Evolutionary conservation across 1,140 invertebrate genomes (phyloP), one percentile per base, ranked within the genome.

Genomic region (Zaprionus taronus): DNA sequence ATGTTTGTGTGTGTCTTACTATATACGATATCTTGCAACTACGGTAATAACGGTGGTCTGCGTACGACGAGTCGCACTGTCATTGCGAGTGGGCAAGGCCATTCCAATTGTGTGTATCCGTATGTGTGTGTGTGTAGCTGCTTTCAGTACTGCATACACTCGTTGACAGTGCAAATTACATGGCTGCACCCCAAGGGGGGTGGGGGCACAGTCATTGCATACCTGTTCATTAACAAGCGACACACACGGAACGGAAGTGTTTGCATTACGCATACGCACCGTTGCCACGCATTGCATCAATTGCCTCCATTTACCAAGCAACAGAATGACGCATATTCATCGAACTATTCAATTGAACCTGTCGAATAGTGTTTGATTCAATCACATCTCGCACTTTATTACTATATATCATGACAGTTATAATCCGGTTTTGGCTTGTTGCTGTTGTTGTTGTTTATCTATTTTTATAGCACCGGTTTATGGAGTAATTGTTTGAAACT

Each of bases 31-130:
- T 69, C 14, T 63, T 63, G 41, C 49, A 15, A 53, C 38, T 72
- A 65, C 72, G 51, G 60, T 80, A 65, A 74, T 76, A 87, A 81
- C 84, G 72, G 80, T 62, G 60, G 72, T 56, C 63, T 64, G 76
- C 64, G 63, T 78, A 67, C 68, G 24, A 67, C 68, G 24, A 69
- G 56, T 72, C 60, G 72, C 66, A 75, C 72, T 55, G 71, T 69
- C 68, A 79, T 83, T 83, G 81, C 41, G 41, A 70, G 51, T 63
- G 49, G 67, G 79, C 84, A 89, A 90, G 84, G 84, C 81, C 84
- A 89, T 49, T 68, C 12, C 79, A 66, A 58, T 22, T 65, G 65
- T 55, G 62, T 66, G 9, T 34, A 9, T 34, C 9, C 9, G 31
- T 34, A 34, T 31, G 28, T 9, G 28, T 31, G 28, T 38, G 47